Evolutionary conservation across 2,113 vertebrate genomes (phyloP).

Genomic region (Benitochromis conjunctus): DNA sequence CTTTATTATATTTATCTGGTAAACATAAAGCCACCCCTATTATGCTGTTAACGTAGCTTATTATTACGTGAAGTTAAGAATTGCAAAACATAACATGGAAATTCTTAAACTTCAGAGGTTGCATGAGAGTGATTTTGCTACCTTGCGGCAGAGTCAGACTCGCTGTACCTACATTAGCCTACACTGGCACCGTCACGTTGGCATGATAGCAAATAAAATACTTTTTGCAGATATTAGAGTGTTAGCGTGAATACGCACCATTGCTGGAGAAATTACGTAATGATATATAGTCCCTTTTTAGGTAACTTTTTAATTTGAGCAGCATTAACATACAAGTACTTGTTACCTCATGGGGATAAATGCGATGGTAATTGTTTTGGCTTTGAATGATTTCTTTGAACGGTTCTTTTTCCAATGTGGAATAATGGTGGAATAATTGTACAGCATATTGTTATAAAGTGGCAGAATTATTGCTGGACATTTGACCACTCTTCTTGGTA

Average conservation of each 20-base stretch:
- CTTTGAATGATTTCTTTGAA: too few relatives aligned
- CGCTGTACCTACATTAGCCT: background rate
- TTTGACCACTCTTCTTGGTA: background rate
- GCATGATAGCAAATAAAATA: background rate
- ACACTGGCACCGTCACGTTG: background rate
- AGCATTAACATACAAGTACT: background rate
- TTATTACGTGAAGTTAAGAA: background rate
- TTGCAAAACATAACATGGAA: background rate
- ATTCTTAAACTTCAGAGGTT: background rate
- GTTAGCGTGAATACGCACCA: background rate
- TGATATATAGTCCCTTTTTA: background rate
- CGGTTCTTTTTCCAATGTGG: too few relatives aligned
- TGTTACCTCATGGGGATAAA: too few relatives aligned
- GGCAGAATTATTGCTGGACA: background rate
- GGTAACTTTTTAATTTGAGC: background rate
- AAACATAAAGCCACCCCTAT: background rate
- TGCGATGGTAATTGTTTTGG: too few relatives aligned
- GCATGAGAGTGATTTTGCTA: background rate
- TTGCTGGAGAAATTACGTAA: fast-evolving
- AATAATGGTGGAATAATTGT: background rate
- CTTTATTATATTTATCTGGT: background rate
- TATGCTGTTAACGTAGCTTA: background rate
- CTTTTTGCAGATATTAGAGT: background rate
- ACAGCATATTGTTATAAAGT: background rate
- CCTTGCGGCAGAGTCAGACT: background rate